Evolutionary conservation across 1,140 invertebrate species (phyloP), one percentile per base, ranked within the genome.

Genomic region (Ceratina australensis): DNA sequence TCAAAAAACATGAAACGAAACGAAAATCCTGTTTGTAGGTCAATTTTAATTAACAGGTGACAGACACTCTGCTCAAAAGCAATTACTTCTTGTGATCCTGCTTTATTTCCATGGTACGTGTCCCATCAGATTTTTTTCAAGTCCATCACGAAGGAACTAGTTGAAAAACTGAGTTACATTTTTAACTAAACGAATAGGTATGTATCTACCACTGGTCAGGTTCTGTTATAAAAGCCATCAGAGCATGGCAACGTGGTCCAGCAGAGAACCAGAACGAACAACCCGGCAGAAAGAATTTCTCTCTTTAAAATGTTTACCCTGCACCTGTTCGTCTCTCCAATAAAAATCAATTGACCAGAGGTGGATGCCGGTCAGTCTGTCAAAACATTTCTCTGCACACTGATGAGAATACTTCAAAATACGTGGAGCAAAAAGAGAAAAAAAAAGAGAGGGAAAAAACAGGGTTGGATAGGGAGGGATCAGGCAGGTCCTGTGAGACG

Each of bases 321-420:
- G 22, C 16, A 4, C 26, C 59, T 28, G 20, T 16, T 28, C 26
- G 28, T 4, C 12, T 10, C 3, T 20, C 28, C 28, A 5, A 66
- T 74, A 72, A 50, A 73, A 57, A 73, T 47, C 69, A 52, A 22
- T 56, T n/a, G 64, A n/a, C n/a, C n/a, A n/a, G n/a, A n/a, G n/a
- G n/a, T n/a, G n/a, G 33, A 33, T 15, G 22, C 13, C 5, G 12
- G 10, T 47, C 47, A 13, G 54, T 56, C 57, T 72, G 71, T 82
- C 67, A 79, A 75, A 75, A 83, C 47, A 77, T 22, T 49, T n/a
- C 56, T 15, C 28, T 24, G n/a, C 47, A 28, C 1, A 0, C 33
- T 20, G 20, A 15, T 22, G 67, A 61, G 33, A 72, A 63, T 26
- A 42, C 18, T 26, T 3, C n/a, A n/a, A n/a, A n/a, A n/a, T n/a